Percentiles rank a stretch among this genome's conserved stretches.
These are phyloP conservation scores for Noctua janthe DNA, from an alignment of 2,888 invertebrate genomes.

Conservation along the genomic window DNA sequence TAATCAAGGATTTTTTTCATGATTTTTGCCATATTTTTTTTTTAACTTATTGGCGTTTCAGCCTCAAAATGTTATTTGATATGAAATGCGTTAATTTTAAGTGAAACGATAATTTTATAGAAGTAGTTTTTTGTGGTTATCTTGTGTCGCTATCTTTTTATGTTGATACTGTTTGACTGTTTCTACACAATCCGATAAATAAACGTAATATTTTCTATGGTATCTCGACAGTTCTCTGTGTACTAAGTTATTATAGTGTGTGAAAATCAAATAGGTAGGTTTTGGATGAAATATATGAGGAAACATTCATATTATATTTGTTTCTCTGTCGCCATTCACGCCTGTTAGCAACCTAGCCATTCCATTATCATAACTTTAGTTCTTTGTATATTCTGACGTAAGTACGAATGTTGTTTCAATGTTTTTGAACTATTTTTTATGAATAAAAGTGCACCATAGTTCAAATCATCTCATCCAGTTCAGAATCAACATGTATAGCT, in stretches of 20 bases:
- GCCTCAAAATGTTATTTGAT: neutral
- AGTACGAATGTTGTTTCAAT: constrained; percentile 41
- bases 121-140: constrained; percentile 33
- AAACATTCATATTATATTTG: constrained; percentile 44
- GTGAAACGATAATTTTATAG: constrained; percentile 8
- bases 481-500: constrained; percentile 72
- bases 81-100: constrained; percentile 32
- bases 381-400: constrained; percentile 55
- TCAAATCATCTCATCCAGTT: constrained; percentile 76
- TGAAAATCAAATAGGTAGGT: constrained; percentile 32
- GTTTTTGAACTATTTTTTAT: constrained; percentile 53
- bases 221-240: constrained; percentile 44
- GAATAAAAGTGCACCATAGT: constrained; percentile 76
- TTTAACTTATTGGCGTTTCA: constrained; percentile 13
- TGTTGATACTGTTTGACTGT: constrained; percentile 12
- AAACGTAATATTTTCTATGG: constrained; percentile 23
- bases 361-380: constrained; percentile 67
- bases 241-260: constrained; percentile 40
- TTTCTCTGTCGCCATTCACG: constrained; percentile 49
- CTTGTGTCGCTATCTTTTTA: constrained; percentile 18
- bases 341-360: constrained; percentile 67
- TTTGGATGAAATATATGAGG: constrained; percentile 32
- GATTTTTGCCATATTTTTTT: constrained; percentile 47
- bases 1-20: constrained; percentile 13
- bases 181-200: constrained; percentile 31